Evolutionary conservation across 1,140 invertebrate genomes (phyloP), one percentile per base, ranked within the genome.

Genomic region (Heliothis subflexa): DNA sequence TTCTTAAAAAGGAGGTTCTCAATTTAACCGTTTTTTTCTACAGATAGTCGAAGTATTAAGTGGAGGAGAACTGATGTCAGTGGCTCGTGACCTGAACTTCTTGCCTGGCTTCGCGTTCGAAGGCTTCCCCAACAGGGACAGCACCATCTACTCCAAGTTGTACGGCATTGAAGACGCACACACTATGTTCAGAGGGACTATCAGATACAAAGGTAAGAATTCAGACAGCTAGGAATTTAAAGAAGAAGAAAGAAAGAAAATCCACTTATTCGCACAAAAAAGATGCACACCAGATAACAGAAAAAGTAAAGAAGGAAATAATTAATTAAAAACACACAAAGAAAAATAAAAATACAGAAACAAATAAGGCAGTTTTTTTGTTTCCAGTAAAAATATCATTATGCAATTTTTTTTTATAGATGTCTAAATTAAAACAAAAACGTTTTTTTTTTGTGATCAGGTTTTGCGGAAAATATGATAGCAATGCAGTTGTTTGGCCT

Each of bases 101-200:
- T 93, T 99, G 52, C 99, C 99, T 0, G 99, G 99, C 3, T 99
- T 99, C 89, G 98, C 98, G 28, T 95, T 99, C 16, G 99, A 99
- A 95, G 99, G 98, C 9, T 97, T 99, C 95, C 96, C 98, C 98
- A 99, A 99, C 95, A 95, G 99, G 79, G 99, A 99, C 88, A 99
- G 99, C 61, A 98, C 97, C 0, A 95, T 96, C 12, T 99, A 99
- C 89, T 96, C 96, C 1, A 95, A 97, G 21, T 95, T 98, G 0
- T 99, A 99, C 90, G 98, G 98, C 2, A 97, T 98, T 55, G 95
- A 96, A 28, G 98, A 98, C 84, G 98, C 98, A 0, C 96, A 97
- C 47, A 99, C 99, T 0, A 95, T 99, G 81, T 93, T 99, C 13
- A 95, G 99, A 68, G 99, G 99, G 52, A 99, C 99, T 9, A 95